A percentile compares a stretch with the other conserved stretches of the same genome.
These are phyloP conservation scores for Zaprionus kolodkinae DNA, from an alignment of 1,140 invertebrate genomes.

Conservation along the genomic window DNA sequence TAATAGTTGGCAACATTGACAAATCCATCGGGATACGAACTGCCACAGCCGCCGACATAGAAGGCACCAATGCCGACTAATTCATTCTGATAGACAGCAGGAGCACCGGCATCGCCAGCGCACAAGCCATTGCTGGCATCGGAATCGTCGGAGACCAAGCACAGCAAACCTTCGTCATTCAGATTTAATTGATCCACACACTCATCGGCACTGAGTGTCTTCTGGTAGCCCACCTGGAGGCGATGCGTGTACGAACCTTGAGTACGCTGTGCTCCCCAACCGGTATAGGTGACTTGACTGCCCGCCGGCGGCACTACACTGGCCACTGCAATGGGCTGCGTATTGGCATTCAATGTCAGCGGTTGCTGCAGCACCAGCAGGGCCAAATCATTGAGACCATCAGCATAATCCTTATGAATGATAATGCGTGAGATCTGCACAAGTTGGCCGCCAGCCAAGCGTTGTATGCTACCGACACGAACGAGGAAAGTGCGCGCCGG, in stretches of 20 bases:
- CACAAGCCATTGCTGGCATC: slow-evolving; percentile 36
- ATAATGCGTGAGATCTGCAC: slow-evolving; percentile 49
- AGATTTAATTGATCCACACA: slow-evolving; percentile 50
- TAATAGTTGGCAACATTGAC: slow-evolving; percentile 84
- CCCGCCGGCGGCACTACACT: slow-evolving; percentile 48
- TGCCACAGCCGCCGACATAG: slow-evolving; percentile 60
- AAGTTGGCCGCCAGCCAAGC: slow-evolving; percentile 62
- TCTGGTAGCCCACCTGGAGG: slow-evolving; percentile 55
- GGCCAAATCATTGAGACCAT: slow-evolving; percentile 66
- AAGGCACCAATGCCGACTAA: slow-evolving; percentile 77
- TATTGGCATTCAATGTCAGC: slow-evolving; percentile 57
- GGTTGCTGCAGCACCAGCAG: slow-evolving; percentile 60
- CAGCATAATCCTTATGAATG: slow-evolving; percentile 54
- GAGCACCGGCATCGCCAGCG: slow-evolving; percentile 72
- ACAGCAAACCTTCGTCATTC: slow-evolving; percentile 59
- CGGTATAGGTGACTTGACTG: slow-evolving; percentile 47
- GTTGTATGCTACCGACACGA: slow-evolving; percentile 74
- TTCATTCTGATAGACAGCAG: slow-evolving; percentile 64
- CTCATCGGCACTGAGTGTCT: slow-evolving; percentile 40
- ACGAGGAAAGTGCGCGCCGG: slow-evolving; percentile 55
- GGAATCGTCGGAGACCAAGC: slow-evolving; percentile 30
- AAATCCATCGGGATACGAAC: slow-evolving; percentile 85
- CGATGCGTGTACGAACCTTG: slow-evolving; percentile 47
- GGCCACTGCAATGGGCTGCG: slow-evolving; percentile 60
- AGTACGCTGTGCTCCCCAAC: slow-evolving; percentile 59